Conservation (phyloP, 2,113 vertebrate species). For the Chauna torquata region DNA sequence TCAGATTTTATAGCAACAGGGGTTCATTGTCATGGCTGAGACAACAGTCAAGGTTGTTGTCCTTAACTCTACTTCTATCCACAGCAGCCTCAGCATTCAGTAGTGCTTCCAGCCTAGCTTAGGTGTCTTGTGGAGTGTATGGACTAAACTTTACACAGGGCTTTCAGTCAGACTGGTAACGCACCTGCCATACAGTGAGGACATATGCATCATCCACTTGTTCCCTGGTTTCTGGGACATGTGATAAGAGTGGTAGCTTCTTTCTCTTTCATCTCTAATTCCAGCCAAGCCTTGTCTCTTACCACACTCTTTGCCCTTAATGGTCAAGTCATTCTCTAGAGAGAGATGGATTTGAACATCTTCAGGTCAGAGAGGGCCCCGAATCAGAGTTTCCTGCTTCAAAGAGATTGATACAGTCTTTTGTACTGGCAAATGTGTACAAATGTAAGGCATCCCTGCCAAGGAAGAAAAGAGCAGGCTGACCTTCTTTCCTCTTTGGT, state of each 20-base stretch:
- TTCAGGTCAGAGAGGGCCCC: not conserved
- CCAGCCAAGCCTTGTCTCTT: not conserved
- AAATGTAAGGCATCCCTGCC: not conserved
- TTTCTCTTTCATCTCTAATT: not conserved
- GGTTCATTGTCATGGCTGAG: not conserved
- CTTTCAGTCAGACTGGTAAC: not conserved
- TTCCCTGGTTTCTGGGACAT: not conserved
- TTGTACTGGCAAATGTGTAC: not conserved
- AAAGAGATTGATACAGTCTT: not conserved
- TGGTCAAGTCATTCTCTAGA: not conserved
- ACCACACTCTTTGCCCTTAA: not conserved
- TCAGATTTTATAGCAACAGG: not conserved
- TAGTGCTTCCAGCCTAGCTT: not conserved
- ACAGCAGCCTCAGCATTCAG: not conserved
- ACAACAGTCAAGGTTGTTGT: not conserved
- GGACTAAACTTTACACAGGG: not conserved
- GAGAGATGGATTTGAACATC: not conserved
- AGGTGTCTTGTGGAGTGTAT: not conserved
- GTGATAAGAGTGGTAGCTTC: not conserved
- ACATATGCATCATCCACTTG: not conserved
- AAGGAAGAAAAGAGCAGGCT: not conserved
- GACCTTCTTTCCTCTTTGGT: not conserved
- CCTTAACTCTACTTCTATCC: not conserved
- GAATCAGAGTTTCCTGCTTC: not conserved
- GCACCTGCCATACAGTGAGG: not conserved